Base-by-base conservation (phyloP, 1,140 invertebrate species). In the Lordiphosa stackelbergi region DNA sequence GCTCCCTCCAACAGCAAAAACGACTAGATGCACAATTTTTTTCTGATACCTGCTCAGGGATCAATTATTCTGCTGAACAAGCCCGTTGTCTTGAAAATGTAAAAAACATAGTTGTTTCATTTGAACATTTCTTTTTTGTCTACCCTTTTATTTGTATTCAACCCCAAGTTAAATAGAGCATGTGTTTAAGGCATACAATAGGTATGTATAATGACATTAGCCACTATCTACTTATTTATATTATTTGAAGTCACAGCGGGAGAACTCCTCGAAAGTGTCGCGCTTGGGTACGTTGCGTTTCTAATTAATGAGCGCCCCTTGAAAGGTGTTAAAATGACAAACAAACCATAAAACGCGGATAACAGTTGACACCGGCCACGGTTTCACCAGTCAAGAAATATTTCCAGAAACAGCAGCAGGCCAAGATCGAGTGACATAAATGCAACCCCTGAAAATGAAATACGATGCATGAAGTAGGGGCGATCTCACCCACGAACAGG, bases 301-400 rank as follows among this genome's bases (percentile, higher is more conserved):
- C 48, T 72, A 74, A 84, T 74, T 79, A 71, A 74, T 84, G 69
- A 64, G 61, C 63, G 58, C 78, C 63, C 58, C 55, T 72, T 57
- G 53, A 74, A 85, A 84, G 74, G 79, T 81, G 79, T 79, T 84
- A 84, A 84, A 72, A 74, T 85, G 79, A 84, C 79, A 84, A 85
- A 84, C 79, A 85, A 84, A 84, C 79, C 79, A 84, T 84, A 85
- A 85, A 85, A 84, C 61, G 57, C 59, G 73, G 78, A 84, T 84
- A 84, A 47, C 61, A 69, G 57, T 61, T 70, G 70, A 65, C 53
- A 43, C 64, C 24, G 9, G 13, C 19, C 16, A 49, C 8, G 34
- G 8, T 9, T 48, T 48, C 31, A 9, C n/a, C 24, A 9, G n/a
- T 10, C 22, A 6, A 45, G n/a, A 28, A 45, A 45, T 54, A 69